These are phyloP conservation scores for Spilarctia lutea DNA, from an alignment of 2,888 invertebrate species.

Conservation along the genomic window DNA sequence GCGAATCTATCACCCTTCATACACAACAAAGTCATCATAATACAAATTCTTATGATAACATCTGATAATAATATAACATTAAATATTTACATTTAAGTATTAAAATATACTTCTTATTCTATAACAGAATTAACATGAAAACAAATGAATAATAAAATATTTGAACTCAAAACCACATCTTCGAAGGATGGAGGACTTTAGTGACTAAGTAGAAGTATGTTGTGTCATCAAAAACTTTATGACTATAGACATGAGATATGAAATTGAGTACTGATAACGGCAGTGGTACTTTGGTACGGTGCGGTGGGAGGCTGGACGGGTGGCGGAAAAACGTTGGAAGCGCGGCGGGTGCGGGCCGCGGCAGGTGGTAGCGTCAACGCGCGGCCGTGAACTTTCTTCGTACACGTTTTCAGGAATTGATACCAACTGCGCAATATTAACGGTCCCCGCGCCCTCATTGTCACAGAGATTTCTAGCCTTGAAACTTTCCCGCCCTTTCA, in stretches of 20 bases:
- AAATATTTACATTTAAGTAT: not conserved
- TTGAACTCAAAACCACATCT: not conserved
- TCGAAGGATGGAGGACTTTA: not conserved
- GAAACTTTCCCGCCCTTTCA: conserved; percentile 40
- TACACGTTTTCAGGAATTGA: conserved; percentile 85
- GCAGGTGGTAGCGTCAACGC: conserved; percentile 82
- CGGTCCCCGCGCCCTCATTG: conserved; percentile 69
- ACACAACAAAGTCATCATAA: conserved; percentile 22
- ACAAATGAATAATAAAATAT: not conserved
- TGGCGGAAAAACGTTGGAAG: conserved; percentile 57
- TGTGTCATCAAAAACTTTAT: not conserved
- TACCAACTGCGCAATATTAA: conserved; percentile 80
- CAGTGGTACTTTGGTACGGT: conserved; percentile 13
- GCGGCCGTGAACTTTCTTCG: conserved; percentile 87
- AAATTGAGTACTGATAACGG: not conserved
- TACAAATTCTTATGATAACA: not conserved
- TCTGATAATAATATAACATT: not conserved
- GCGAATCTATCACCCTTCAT: conserved; percentile 41
- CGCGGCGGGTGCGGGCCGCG: conserved; percentile 62
- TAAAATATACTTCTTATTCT: not conserved
- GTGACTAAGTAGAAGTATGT: not conserved
- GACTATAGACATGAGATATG: not conserved
- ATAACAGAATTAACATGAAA: not conserved
- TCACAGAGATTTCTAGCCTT: conserved; percentile 38
- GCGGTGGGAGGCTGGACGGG: conserved; percentile 62